Evolutionary conservation across 1,140 invertebrate species (phyloP).

Genomic region (Euura lappo): DNA sequence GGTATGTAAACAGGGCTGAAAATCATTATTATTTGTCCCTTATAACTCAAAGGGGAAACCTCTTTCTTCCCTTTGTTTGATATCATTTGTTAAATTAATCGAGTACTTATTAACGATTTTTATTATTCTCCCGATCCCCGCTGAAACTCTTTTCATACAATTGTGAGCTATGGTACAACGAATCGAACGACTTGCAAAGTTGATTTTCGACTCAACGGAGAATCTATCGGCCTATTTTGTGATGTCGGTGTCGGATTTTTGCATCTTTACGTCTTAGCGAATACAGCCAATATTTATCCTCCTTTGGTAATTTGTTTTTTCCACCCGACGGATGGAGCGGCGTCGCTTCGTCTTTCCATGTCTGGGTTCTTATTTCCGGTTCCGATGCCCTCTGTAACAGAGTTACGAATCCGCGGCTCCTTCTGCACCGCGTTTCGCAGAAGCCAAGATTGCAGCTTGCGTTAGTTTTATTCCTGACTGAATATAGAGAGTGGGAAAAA

Average conservation of each 20-base stretch:
- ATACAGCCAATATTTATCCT: slow-evolving; percentile 41
- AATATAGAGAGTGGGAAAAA: too few species aligned
- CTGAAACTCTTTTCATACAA: slow-evolving; percentile 14
- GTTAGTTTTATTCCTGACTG: too few species aligned
- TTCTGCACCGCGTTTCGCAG: too few species aligned
- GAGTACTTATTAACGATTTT: too few species aligned
- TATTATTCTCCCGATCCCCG: too few species aligned
- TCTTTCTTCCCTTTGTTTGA: not conserved
- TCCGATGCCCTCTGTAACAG: slow-evolving; percentile 25
- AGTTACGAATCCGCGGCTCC: slow-evolving; percentile 16
- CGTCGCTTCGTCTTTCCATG: slow-evolving; percentile 17
- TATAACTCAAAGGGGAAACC: not conserved
- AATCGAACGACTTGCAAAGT: slow-evolving; percentile 26
- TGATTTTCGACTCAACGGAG: slow-evolving; percentile 15
- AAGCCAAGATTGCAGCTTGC: too few species aligned
- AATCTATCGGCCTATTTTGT: slow-evolving; percentile 35
- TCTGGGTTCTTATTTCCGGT: slow-evolving; percentile 31
- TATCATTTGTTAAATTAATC: not conserved
- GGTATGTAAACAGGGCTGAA: not conserved
- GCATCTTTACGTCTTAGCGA: slow-evolving; percentile 15
- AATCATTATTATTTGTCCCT: not conserved
- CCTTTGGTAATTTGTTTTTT: slow-evolving; percentile 47
- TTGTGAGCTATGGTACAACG: slow-evolving; percentile 26
- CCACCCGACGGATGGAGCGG: slow-evolving; percentile 14
- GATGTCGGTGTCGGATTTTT: slow-evolving; percentile 32